These are phyloP conservation scores for Lepidonotus clava DNA, from an alignment of 2,888 invertebrate genomes.

Conservation along the genomic window DNA sequence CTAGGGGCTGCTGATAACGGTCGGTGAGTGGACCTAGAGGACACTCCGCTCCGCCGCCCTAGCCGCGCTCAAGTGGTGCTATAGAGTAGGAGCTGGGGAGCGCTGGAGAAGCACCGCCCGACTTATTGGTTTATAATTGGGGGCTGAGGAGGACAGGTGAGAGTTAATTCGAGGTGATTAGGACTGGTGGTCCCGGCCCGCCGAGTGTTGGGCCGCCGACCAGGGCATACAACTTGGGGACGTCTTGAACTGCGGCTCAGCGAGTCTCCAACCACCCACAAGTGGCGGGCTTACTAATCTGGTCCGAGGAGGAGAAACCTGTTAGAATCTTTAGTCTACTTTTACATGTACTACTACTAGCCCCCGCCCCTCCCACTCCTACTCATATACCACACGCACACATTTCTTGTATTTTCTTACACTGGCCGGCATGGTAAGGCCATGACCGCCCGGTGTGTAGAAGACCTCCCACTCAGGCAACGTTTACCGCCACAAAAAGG, in stretches of 20 bases:
- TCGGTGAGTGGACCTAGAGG: neutral
- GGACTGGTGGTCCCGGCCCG: neutral
- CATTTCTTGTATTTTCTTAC: no score
- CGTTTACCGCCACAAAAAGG: neutral
- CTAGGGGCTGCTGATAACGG: conserved; percentile 1
- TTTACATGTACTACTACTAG: no score
- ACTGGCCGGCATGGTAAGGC: no score
- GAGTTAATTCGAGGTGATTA: conserved; percentile 48
- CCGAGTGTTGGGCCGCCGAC: conserved; percentile 20
- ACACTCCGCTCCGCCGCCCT: neutral
- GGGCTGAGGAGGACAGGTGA: conserved; percentile 12
- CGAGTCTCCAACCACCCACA: neutral
- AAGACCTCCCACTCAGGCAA: neutral
- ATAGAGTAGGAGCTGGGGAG: neutral
- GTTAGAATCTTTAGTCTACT: neutral
- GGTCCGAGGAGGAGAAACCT: neutral
- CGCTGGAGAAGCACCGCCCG: neutral
- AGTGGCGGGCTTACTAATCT: conserved; percentile 3
- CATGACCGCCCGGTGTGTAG: no score
- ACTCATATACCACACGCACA: no score
- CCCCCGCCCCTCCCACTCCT: neutral
- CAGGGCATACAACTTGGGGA: conserved; percentile 37
- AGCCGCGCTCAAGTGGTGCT: conserved; percentile 5
- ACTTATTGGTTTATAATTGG: conserved; percentile 42
- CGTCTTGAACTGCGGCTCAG: conserved; percentile 14